Conservation (phyloP, 1,140 invertebrate genomes). For the Trachelipus rathkii region DNA sequence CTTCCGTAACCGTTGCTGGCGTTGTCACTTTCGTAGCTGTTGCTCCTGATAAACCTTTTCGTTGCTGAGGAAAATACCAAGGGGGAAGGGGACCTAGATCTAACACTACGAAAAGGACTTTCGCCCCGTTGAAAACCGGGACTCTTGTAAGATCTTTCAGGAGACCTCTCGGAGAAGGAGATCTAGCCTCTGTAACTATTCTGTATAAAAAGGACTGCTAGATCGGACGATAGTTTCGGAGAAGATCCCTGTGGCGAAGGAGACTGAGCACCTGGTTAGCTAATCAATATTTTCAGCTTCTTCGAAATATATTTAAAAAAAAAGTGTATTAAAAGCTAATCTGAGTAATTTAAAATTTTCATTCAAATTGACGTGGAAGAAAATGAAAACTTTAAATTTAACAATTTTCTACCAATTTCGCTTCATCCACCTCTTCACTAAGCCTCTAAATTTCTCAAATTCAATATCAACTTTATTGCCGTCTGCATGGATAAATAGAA, state of each 20-base stretch:
- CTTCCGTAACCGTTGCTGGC: neutral
- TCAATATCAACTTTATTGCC: neutral
- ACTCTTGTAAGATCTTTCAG: neutral
- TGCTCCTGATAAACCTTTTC: neutral
- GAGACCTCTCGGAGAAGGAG: neutral
- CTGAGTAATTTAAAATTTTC: too few species aligned
- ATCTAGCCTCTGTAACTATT: neutral
- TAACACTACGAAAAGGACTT: conserved; percentile 4
- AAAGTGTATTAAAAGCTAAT: too few species aligned
- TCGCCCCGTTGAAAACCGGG: neutral
- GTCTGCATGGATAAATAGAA: neutral
- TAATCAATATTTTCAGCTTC: neutral
- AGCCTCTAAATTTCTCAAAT: neutral
- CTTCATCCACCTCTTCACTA: neutral
- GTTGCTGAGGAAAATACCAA: neutral
- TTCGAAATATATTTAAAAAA: neutral
- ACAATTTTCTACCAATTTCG: neutral
- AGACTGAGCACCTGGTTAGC: neutral
- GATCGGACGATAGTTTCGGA: neutral
- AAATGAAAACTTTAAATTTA: too few species aligned
- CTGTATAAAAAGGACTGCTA: neutral
- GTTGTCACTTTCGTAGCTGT: neutral
- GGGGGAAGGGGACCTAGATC: neutral
- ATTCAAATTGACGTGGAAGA: too few species aligned
- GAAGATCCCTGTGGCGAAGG: neutral